Conservation (phyloP, 1,140 invertebrate genomes). For the Ostrea denselamellosa region DNA sequence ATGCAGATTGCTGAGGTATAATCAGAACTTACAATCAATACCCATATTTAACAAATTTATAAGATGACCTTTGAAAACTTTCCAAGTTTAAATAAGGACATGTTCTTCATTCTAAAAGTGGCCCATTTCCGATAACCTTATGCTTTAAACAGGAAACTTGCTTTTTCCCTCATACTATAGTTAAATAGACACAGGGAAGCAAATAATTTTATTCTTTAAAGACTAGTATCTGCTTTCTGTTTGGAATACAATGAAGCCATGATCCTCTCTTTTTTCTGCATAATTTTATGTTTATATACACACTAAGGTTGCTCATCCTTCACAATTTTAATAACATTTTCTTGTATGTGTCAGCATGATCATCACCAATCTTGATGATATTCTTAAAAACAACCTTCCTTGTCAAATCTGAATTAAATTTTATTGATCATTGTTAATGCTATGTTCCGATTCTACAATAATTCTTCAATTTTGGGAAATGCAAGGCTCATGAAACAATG, state of each 20-base stretch:
- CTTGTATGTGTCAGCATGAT: too few species aligned
- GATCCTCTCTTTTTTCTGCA: not conserved
- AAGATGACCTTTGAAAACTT: not conserved
- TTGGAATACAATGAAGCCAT: not conserved
- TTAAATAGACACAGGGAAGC: not conserved
- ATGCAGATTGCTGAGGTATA: too few species aligned
- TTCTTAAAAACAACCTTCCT: too few species aligned
- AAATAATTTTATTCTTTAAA: not conserved
- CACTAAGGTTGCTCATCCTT: too few species aligned
- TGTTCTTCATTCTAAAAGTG: not conserved
- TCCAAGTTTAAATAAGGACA: not conserved
- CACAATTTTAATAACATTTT: too few species aligned
- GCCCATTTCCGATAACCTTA: not conserved
- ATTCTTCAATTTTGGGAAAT: too few species aligned
- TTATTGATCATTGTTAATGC: too few species aligned
- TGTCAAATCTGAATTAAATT: too few species aligned
- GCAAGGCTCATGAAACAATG: too few species aligned
- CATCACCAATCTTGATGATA: too few species aligned
- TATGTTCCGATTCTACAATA: too few species aligned
- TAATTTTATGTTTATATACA: not conserved
- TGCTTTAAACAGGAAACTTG: conserved; percentile 2
- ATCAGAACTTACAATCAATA: not conserved
- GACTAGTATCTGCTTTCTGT: not conserved
- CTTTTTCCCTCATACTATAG: not conserved
- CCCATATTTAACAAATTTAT: not conserved